These are phyloP conservation scores for Leiothrix lutea DNA, from an alignment of 2,113 vertebrate species.

Conservation along the genomic window DNA sequence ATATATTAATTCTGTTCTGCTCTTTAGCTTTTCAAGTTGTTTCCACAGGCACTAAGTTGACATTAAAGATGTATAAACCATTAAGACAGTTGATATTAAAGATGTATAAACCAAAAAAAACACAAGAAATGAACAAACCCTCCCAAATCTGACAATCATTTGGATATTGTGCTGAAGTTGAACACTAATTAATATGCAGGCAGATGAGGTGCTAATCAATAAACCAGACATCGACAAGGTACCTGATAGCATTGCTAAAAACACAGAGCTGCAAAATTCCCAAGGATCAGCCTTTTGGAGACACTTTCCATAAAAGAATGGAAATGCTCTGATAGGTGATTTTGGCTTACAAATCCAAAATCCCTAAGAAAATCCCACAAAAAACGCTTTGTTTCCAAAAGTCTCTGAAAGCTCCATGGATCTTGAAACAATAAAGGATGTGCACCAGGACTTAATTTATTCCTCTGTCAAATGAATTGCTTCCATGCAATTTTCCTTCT, in stretches of 20 bases:
- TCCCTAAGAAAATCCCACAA: neutral
- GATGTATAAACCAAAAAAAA: neutral
- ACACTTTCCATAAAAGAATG: neutral
- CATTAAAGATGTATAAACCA: neutral
- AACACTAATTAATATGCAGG: neutral
- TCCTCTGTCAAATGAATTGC: constrained; percentile 17
- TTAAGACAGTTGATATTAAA: no score
- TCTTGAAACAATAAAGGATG: neutral
- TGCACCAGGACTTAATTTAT: neutral
- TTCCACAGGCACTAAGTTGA: neutral
- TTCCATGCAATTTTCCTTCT: neutral
- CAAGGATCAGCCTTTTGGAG: neutral
- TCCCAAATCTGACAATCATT: neutral
- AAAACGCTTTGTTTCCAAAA: neutral
- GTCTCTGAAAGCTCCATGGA: neutral
- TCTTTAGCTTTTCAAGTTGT: neutral
- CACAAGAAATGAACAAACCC: neutral
- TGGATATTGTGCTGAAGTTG: neutral
- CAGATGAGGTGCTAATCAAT: neutral
- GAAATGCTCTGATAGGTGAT: neutral
- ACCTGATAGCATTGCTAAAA: neutral
- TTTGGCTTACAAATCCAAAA: neutral
- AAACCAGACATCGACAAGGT: neutral
- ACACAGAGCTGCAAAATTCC: neutral
- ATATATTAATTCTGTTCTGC: neutral